A percentile compares a stretch with the other conserved stretches of the same genome.
phyloP scores from a whole-genome alignment of 2,888 invertebrate species.

The Fissipunctia ypsillon region DNA sequence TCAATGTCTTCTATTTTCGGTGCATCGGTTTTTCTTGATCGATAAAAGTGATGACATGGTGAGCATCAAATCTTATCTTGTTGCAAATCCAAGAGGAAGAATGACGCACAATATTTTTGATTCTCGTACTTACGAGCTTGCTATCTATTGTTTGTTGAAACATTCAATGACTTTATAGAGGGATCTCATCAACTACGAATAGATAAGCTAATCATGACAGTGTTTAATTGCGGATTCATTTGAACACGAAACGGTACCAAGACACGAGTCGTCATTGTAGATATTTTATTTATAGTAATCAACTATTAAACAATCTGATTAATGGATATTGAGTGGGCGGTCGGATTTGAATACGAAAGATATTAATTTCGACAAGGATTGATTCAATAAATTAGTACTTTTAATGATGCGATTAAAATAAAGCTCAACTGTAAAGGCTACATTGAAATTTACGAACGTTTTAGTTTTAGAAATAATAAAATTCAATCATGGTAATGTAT shows the following conservation, averaged over 20 bases:
- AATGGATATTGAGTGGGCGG: slow-evolving; percentile 37
- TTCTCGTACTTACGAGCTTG: slow-evolving; percentile 23
- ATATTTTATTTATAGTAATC: slow-evolving; percentile 30
- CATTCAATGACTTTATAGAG: slow-evolving; percentile 47
- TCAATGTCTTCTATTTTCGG: neutral
- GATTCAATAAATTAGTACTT: slow-evolving; percentile 36
- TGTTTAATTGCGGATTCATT: slow-evolving; percentile 50
- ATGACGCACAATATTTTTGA: slow-evolving; percentile 32
- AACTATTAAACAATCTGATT: slow-evolving; percentile 37
- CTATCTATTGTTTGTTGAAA: slow-evolving; percentile 41
- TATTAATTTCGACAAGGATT: slow-evolving; percentile 41
- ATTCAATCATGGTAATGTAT: neutral
- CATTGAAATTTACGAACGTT: slow-evolving; percentile 1
- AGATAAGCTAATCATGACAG: slow-evolving; percentile 58
- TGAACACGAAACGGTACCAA: slow-evolving; percentile 32
- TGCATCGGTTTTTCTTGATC: neutral
- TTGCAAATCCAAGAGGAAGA: slow-evolving; percentile 36
- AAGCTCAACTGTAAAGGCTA: slow-evolving; percentile 22
- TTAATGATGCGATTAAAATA: slow-evolving; percentile 23
- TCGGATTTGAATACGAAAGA: slow-evolving; percentile 30
- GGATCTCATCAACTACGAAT: slow-evolving; percentile 49
- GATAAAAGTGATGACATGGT: slow-evolving; percentile 21
- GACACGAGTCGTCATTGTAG: slow-evolving; percentile 16
- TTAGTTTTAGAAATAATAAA: neutral
- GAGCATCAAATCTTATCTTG: slow-evolving; percentile 38